Conservation (phyloP, 1,140 invertebrate species). For the Drosophila jambulina region DNA sequence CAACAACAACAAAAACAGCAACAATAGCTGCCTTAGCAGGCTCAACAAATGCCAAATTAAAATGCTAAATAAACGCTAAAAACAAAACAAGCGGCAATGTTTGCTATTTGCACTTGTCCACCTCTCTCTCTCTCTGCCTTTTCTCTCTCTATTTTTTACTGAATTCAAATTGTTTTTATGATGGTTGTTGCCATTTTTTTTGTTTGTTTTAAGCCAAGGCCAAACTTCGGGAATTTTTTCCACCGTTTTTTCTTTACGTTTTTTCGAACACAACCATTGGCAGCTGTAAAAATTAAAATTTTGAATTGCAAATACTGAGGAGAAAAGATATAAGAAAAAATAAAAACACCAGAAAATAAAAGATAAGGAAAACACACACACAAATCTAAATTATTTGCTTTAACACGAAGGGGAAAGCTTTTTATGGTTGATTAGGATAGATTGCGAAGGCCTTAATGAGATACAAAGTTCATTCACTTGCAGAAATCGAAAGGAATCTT, state of each 20-base stretch:
- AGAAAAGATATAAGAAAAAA: slow-evolving; percentile 12
- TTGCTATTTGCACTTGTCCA: slow-evolving; percentile 31
- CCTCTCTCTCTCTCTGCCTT: slow-evolving; percentile 5
- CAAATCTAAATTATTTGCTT: slow-evolving; percentile 18
- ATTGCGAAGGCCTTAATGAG: slow-evolving; percentile 24
- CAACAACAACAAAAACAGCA: slow-evolving; percentile 8
- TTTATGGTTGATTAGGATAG: slow-evolving; percentile 22
- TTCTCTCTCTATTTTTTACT: slow-evolving; percentile 10
- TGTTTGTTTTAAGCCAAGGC: slow-evolving; percentile 52
- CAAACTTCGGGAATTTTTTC: slow-evolving; percentile 45
- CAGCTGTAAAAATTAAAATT: slow-evolving; percentile 34
- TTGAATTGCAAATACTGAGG: slow-evolving; percentile 36
- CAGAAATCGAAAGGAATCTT: slow-evolving; percentile 37
- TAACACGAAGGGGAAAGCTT: slow-evolving; percentile 45
- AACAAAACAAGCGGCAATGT: slow-evolving; percentile 55
- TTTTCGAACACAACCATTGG: background rate
- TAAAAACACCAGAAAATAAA: background rate
- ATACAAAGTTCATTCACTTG: slow-evolving; percentile 41
- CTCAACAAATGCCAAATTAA: slow-evolving; percentile 60
- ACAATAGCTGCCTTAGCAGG: slow-evolving; percentile 12
- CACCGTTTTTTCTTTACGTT: slow-evolving; percentile 12
- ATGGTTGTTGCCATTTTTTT: slow-evolving; percentile 19
- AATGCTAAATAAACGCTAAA: slow-evolving; percentile 63
- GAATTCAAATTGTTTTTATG: slow-evolving; percentile 17
- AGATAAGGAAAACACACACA: slow-evolving; percentile 25